Conservation (phyloP, 1,140 invertebrate species). For the Sesamia nonagrioides region DNA sequence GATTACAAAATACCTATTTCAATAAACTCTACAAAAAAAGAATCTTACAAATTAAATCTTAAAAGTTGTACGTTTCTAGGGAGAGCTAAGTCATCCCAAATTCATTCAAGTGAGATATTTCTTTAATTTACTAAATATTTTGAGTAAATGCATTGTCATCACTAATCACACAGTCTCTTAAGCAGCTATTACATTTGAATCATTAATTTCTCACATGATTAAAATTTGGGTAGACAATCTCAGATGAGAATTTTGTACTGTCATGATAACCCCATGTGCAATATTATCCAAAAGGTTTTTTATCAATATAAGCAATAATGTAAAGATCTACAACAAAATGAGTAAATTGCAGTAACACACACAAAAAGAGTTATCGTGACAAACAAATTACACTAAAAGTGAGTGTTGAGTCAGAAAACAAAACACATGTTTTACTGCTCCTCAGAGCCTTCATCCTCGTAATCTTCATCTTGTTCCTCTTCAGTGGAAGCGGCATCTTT, state of each 20-base stretch:
- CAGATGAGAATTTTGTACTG: slow-evolving; percentile 79
- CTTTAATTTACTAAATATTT: slow-evolving; percentile 64
- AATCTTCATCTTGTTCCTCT: slow-evolving; percentile 86
- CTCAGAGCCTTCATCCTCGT: slow-evolving; percentile 84
- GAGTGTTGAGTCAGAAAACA: slow-evolving; percentile 71
- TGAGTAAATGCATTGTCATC: slow-evolving; percentile 74
- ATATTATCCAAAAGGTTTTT: slow-evolving; percentile 58
- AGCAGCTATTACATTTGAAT: slow-evolving; percentile 66
- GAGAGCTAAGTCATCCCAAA: slow-evolving; percentile 78
- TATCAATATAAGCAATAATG: slow-evolving; percentile 62
- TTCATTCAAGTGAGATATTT: slow-evolving; percentile 77
- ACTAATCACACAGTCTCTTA: slow-evolving; percentile 65
- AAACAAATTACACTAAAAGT: slow-evolving; percentile 85
- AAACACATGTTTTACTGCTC: slow-evolving; percentile 78
- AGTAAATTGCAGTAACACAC: slow-evolving; percentile 55
- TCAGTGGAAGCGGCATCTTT: slow-evolving; percentile 84
- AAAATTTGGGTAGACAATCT: slow-evolving; percentile 79
- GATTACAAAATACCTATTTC: slow-evolving; percentile 86
- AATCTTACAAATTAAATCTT: slow-evolving; percentile 85
- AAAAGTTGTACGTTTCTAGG: slow-evolving; percentile 84
- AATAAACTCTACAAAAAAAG: slow-evolving; percentile 84
- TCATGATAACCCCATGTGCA: slow-evolving; percentile 77
- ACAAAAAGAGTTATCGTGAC: slow-evolving; percentile 78
- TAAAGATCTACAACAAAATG: slow-evolving; percentile 69
- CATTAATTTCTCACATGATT: slow-evolving; percentile 76